These are phyloP conservation scores for Mercenaria mercenaria DNA, from an alignment of 1,140 invertebrate genomes.

Conservation along the genomic window DNA sequence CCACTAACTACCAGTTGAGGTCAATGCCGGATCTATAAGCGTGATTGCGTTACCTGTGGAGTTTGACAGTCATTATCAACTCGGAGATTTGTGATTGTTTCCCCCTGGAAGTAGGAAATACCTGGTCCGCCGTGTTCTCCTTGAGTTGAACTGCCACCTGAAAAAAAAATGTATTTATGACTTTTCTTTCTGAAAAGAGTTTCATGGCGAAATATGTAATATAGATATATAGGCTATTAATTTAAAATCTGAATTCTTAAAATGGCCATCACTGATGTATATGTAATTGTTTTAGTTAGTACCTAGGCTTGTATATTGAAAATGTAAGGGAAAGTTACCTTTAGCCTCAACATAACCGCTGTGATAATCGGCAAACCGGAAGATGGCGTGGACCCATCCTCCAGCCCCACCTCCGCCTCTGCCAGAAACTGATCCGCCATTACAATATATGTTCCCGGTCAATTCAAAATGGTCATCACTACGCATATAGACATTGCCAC, in stretches of 20 bases:
- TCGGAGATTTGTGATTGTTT: constrained; percentile 36
- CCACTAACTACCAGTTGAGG: too few relatives aligned
- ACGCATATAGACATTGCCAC: constrained; percentile 73
- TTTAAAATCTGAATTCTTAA: too few relatives aligned
- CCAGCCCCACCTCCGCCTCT: constrained; percentile 77
- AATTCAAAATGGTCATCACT: constrained; percentile 60
- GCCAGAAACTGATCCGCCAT: constrained; percentile 69
- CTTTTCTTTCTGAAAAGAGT: neutral
- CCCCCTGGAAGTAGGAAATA: constrained; percentile 59
- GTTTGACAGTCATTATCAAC: constrained; percentile 70
- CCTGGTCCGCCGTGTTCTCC: constrained; percentile 70
- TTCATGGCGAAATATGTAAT: neutral
- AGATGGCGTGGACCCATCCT: constrained; percentile 71
- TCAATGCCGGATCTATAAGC: too few relatives aligned
- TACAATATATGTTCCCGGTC: constrained; percentile 70
- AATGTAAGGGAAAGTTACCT: too few relatives aligned
- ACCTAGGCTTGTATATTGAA: too few relatives aligned
- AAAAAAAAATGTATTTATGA: neutral
- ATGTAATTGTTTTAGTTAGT: too few relatives aligned
- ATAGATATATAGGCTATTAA: too few relatives aligned
- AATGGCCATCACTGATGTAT: too few relatives aligned
- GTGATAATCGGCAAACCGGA: constrained; percentile 67
- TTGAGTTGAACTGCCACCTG: constrained; percentile 47
- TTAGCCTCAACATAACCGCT: constrained; percentile 74
- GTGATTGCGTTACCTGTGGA: constrained; percentile 68